These are phyloP conservation scores for Cryptotis parvus DNA, from an alignment of 2,113 vertebrate species.

Conservation along the genomic window DNA sequence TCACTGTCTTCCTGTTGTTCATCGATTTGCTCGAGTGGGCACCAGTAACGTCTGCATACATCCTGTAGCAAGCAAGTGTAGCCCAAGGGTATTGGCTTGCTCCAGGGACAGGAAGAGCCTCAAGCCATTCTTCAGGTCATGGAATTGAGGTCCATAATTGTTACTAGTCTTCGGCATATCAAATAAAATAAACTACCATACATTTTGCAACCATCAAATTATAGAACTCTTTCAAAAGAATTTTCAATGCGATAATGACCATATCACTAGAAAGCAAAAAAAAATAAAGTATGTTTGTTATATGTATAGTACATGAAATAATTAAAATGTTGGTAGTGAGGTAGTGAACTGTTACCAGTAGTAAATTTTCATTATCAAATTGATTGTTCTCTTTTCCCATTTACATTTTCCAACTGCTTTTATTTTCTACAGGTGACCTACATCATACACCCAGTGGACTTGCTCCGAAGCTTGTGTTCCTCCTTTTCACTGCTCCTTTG, in stretches of 20 bases:
- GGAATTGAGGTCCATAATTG: too few species aligned
- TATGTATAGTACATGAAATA: background rate
- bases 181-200: background rate
- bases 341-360: background rate
- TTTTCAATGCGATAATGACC: slow-evolving; percentile 1
- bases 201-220: background rate
- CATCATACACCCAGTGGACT: background rate
- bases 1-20: too few species aligned
- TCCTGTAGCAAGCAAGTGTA: too few species aligned
- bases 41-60: too few species aligned
- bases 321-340: background rate
- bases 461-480: too few species aligned
- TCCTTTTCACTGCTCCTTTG: too few species aligned
- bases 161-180: too few species aligned
- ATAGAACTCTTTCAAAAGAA: background rate
- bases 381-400: background rate
- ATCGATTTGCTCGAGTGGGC: too few species aligned
- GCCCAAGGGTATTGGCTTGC: too few species aligned
- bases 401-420: background rate
- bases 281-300: background rate
- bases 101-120: too few species aligned
- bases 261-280: background rate
- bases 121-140: too few species aligned
- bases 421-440: background rate
- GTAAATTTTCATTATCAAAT: background rate